Evolutionary conservation across 2,113 vertebrate genomes (phyloP), one percentile per base, ranked within the genome.

Genomic region (Thunnus maccoyii): DNA sequence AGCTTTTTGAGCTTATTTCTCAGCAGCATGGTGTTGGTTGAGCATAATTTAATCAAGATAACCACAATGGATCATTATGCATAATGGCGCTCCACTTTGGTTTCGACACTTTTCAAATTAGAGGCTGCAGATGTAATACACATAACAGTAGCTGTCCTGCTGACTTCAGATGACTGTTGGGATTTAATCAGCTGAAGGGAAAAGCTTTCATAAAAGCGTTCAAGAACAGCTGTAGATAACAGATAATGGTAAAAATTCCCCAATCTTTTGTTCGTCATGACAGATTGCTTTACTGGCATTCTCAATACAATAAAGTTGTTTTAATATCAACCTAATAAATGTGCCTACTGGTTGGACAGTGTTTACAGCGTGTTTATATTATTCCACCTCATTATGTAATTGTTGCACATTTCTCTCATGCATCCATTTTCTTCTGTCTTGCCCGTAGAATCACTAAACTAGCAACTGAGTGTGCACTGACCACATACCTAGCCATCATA

Each of bases 21-120:
- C 62, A 70, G 62, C 48, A 72, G 70, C 51, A 48, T 54, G 18
- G 7, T 63, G 55, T 81, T 70, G 22, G 76, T 72, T 76, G 60
- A 78, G 47, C 20, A 54, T 67, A 50, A 89, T 87, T 86, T 77
- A 77, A 90, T 90, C 77, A 84, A 86, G 75, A 89, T 76, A 84
- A 84, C 80, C 72, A 86, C 74, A 80, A 71, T 56, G 75, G 72
- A 84, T 84, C 72, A 80, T 87, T 86, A 86, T 80, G 65, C 65
- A 76, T 80, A 88, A 84, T 81, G 5, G 48, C 2, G 44, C 71
- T 76, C 55, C 77, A 82, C 71, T 82, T 87, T 67, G 51, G 25
- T 80, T 67, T 67, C 4, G 6, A 7, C 75, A 64, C 50, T 85
- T 83, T 83, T 83, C 62, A 76, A 81, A 89, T 86, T 80, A 76